Conservation (phyloP, 2,113 vertebrate species). For the Scomber japonicus region DNA sequence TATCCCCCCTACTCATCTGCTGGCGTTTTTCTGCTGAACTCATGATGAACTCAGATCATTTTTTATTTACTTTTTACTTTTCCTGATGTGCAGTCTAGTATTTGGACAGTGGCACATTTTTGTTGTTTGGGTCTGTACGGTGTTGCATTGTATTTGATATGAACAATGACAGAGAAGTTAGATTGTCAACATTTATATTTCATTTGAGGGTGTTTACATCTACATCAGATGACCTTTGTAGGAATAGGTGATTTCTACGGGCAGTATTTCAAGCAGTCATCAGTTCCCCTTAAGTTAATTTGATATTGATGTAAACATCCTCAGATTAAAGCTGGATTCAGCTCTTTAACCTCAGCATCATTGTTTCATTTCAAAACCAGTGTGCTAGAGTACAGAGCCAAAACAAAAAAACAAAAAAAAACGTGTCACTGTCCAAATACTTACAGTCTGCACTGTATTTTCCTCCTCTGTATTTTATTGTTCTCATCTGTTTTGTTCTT, state of each 20-base stretch:
- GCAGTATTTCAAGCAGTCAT: background rate
- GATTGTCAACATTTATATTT: background rate
- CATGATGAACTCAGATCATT: constrained; percentile 58
- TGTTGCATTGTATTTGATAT: constrained; percentile 8
- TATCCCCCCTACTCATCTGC: constrained; percentile 29
- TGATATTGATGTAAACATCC: constrained; percentile 20
- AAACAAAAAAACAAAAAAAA: constrained; percentile 34
- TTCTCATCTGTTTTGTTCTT: constrained; percentile 64
- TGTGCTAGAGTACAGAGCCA: background rate
- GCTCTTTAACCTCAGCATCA: constrained; percentile 28
- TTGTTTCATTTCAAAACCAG: constrained; percentile 23
- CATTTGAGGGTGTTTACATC: constrained; percentile 18
- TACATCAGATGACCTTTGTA: background rate
- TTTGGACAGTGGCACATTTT: constrained; percentile 9
- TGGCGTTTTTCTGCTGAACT: constrained; percentile 69
- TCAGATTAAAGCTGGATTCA: constrained; percentile 27
- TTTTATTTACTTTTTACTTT: constrained; percentile 61
- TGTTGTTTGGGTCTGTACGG: constrained; percentile 7
- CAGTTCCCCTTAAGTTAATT: background rate
- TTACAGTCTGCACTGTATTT: constrained; percentile 44
- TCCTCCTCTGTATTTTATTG: constrained; percentile 57
- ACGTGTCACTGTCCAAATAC: constrained; percentile 24
- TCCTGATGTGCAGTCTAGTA: constrained; percentile 20
- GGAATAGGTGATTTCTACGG: background rate
- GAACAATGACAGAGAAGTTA: background rate